Evolutionary conservation across 2,113 vertebrate species (phyloP), one percentile per base, ranked within the genome.

Genomic region (Eurypyga helias): DNA sequence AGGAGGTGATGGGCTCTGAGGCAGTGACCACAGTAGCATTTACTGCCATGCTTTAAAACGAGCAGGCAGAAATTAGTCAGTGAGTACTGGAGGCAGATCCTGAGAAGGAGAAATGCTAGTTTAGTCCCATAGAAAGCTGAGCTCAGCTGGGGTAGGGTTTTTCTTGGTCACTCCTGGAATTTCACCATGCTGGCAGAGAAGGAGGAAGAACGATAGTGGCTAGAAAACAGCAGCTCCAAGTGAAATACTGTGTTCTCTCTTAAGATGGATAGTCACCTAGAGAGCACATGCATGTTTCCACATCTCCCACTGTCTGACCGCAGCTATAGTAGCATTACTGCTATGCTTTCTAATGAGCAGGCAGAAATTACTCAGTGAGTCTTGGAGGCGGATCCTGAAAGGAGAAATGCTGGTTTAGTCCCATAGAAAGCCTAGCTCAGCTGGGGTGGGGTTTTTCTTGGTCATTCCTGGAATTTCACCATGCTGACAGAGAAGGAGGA

Each of bases 171-270:
- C 34, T 87, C 34, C 45, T 79, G 76, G 77, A n/a, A 43, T 54
- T 83, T 54, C 38, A 4, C 28, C 1, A 1, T 23, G 36, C 6
- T 36, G 36, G 17, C 33, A 45, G 41, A 91, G 34, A 5, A 19
- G 1, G 0, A 4, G 7, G 15, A 66, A 7, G 48, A 64, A 69
- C 70, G 20, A 38, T 1, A 65, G 5, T 7, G 14, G 6, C 24
- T 80, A 67, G 73, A 13, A 72, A 83, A 31, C 11, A 66, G 51
- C 41, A 83, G 7, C 36, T 83, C 33, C 20, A 13, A 33, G 66
- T 45, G 24, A 41, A 87, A 29, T 48, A 4, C 6, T 19, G 7
- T 15, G 5, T 41, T 80, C 6, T 83, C 5, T 10, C 61, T 60
- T 78, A 17, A 34, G 36, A 51, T 15, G 7, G 60, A 12, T 7